phyloP scores from a whole-genome alignment of 2,113 vertebrate species.

The Rhegmatorhina hoffmannsi region DNA sequence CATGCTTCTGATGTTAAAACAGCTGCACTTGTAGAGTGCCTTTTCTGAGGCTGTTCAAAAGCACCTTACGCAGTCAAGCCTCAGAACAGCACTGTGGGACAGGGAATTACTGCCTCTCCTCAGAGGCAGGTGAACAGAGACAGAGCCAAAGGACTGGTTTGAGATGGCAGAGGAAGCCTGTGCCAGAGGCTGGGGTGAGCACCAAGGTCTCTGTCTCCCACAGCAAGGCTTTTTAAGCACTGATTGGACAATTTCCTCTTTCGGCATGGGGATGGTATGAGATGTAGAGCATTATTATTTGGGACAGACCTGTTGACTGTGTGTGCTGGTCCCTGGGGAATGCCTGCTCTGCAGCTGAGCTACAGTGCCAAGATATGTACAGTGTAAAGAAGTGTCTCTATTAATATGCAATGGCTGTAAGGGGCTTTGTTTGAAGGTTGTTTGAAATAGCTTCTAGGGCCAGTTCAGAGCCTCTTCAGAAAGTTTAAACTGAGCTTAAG shows the following conservation, averaged over 20 bases:
- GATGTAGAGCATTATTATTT: neutral
- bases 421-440: neutral
- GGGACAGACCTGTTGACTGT: neutral
- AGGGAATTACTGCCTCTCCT: neutral
- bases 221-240: neutral
- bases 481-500: neutral
- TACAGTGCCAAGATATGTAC: neutral
- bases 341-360: neutral
- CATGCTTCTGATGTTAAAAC: neutral
- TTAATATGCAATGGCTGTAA: slow-evolving; percentile 37
- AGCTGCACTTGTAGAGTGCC: slow-evolving; percentile 52
- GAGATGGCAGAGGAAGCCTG: neutral
- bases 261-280: neutral
- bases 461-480: neutral
- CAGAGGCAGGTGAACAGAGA: neutral
- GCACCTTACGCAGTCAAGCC: slow-evolving; percentile 49
- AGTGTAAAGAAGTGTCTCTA: neutral
- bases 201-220: neutral
- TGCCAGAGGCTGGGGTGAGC: neutral
- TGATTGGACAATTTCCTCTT: neutral
- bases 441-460: neutral
- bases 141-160: neutral
- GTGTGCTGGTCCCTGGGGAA: neutral
- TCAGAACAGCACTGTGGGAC: neutral
- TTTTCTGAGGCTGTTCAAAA: slow-evolving; percentile 54